Evolutionary conservation across 37 sponge, comb jelly and placozoan genomes (phyloP).

Genomic region (Aplysina aerophoba): DNA sequence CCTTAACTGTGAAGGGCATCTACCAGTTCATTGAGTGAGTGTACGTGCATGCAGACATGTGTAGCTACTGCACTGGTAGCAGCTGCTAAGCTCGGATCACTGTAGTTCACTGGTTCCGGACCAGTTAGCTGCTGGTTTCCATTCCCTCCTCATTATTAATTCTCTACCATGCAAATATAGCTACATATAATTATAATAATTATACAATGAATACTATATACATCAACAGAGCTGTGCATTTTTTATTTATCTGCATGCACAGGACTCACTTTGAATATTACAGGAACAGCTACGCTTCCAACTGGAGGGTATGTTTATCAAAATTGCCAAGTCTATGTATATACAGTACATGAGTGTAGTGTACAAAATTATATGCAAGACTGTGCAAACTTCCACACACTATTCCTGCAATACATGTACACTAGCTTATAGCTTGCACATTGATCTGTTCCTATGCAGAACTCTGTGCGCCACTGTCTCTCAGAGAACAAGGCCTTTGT

Average conservation of each 20-base stretch:
- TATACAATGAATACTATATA: too few relatives aligned
- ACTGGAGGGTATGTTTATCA: constrained; percentile 2
- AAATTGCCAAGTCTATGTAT: neutral
- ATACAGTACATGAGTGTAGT: neutral
- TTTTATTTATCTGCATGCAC: neutral
- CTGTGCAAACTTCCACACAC: neutral
- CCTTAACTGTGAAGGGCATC: neutral
- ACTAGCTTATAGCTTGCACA: neutral
- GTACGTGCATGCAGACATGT: neutral
- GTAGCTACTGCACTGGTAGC: neutral
- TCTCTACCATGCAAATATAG: too few relatives aligned
- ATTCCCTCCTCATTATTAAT: too few relatives aligned
- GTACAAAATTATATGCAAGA: neutral
- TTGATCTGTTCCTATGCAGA: neutral
- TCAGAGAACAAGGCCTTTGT: constrained; percentile 13
- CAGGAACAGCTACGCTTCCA: neutral
- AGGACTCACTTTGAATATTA: neutral
- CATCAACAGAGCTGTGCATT: too few relatives aligned
- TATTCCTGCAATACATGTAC: neutral
- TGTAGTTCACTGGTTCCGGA: too few relatives aligned
- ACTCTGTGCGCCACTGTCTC: constrained; percentile 16
- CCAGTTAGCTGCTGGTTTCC: too few relatives aligned
- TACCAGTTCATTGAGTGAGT: constrained; percentile 14
- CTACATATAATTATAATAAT: too few relatives aligned
- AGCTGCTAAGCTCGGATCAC: neutral